Evolutionary conservation across 1,140 invertebrate genomes (phyloP), one percentile per base, ranked within the genome.

Genomic region (Acromyrmex echinatior): DNA sequence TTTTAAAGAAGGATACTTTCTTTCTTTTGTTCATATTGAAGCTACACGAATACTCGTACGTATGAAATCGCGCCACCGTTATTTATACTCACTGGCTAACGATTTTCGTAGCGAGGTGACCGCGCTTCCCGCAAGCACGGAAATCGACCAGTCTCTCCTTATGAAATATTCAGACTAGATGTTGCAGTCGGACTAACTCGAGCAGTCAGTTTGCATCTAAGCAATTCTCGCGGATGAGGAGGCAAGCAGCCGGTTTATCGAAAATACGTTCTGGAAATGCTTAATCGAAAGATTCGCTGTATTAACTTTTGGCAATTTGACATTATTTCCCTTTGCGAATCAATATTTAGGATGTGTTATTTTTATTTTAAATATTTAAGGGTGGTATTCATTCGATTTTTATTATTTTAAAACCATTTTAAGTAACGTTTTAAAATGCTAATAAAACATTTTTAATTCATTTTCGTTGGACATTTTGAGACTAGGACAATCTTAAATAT

Each of bases 81-180:
- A 81, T 87, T 88, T 82, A 88, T 84, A 88, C 31, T 84, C 70
- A 60, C 58, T 3, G 16, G n/a, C 51, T 79, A 78, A 86, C 53
- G 87, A 88, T 88, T 88, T 74, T 84, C 84, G 60, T 53, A 66
- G 53, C 45, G 21, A 2, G 16, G 79, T 80, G 76, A 63, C 66
- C 68, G 53, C 25, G 53, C 25, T 86, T 89, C 49, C 65, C 58
- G 45, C 78, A 90, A 90, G 60, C 66, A 58, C 14, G 16, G 77
- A 88, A 90, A 90, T 90, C 88, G 90, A 90, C 65, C 88, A 66
- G 51, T 79, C 77, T 66, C 49, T 68, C 31, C 70, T 31, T 79
- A 82, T 86, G 39, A 91, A 91, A 90, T 90, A 90, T 91, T 91
- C 87, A 90, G 39, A 62, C 28, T 66, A 39, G 51, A 91, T 84